Evolutionary conservation across 2,113 vertebrate genomes (phyloP).

Genomic region (Rhinoptilus africanus): DNA sequence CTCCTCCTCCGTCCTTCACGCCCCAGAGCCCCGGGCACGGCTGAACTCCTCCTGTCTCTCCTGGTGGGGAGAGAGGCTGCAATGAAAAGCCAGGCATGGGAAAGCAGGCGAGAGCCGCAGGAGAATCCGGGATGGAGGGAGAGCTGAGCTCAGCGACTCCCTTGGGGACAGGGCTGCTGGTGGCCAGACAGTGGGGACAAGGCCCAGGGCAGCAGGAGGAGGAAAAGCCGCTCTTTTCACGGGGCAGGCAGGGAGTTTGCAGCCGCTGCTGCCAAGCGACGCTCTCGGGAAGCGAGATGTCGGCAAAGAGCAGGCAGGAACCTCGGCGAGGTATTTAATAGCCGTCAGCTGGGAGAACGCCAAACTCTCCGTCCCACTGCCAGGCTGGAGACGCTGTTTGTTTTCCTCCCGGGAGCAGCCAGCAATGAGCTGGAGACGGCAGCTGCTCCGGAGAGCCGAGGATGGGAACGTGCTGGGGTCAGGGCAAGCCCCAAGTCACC

Average conservation of each 20-base stretch:
- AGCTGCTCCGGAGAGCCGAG: background rate
- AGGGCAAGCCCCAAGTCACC: background rate
- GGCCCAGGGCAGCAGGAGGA: background rate
- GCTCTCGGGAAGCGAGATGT: background rate
- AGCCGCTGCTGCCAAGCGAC: background rate
- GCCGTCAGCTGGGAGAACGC: background rate
- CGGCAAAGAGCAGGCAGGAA: fast-evolving
- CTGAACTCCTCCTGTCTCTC: background rate
- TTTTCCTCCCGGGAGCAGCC: constrained; percentile 27
- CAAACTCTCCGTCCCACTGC: background rate
- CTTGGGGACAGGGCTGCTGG: background rate
- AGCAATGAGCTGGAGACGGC: background rate
- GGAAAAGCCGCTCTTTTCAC: fast-evolving
- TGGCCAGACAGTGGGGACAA: fast-evolving
- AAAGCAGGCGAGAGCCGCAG: background rate
- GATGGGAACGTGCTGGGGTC: background rate
- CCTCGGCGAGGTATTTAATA: background rate
- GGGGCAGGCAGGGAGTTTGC: background rate
- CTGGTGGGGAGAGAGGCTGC: background rate
- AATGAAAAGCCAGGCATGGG: background rate
- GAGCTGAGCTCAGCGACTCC: background rate
- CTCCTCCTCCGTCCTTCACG: background rate
- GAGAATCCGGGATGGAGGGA: background rate
- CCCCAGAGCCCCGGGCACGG: fast-evolving
- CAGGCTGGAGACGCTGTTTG: constrained; percentile 5